These are phyloP conservation scores for Bradypodion ventrale DNA, from an alignment of 2,797 vertebrate species.

Conservation along the genomic window DNA sequence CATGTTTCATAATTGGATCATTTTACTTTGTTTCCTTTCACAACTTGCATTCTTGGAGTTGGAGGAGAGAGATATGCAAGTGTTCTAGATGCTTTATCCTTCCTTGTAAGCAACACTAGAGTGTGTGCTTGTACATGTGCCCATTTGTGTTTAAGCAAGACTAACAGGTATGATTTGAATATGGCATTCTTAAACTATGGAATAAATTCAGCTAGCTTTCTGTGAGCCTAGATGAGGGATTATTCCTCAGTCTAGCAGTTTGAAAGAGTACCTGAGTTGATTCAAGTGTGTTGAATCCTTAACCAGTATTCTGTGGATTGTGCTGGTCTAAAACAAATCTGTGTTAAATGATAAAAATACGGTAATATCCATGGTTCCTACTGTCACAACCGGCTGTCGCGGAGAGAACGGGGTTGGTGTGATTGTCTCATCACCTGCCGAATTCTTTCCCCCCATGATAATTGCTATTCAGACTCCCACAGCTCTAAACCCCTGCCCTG, in stretches of 20 bases:
- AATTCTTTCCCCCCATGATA: no score
- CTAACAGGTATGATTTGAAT: no score
- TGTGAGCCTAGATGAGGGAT: not conserved
- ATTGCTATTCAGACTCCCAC: no score
- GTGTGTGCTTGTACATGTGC: not conserved
- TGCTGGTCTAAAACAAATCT: not conserved
- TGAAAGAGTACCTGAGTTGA: no score
- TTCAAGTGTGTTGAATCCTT: no score
- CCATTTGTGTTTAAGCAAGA: no score
- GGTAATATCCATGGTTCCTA: not conserved
- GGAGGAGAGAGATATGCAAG: not conserved
- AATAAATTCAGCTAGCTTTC: not conserved
- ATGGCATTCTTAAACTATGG: not conserved
- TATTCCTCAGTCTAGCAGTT: no score
- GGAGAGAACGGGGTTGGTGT: no score
- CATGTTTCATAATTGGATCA: not conserved
- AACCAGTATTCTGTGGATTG: not conserved
- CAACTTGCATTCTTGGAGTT: not conserved
- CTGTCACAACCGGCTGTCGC: no score
- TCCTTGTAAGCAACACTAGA: not conserved
- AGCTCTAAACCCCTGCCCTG: no score
- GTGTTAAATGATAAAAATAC: not conserved
- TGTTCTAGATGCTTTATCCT: no score
- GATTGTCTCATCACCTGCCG: no score
- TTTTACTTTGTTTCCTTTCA: not conserved